Evolutionary conservation across 2,797 vertebrate species (phyloP).

Genomic region (Epinephelus malabaricus): DNA sequence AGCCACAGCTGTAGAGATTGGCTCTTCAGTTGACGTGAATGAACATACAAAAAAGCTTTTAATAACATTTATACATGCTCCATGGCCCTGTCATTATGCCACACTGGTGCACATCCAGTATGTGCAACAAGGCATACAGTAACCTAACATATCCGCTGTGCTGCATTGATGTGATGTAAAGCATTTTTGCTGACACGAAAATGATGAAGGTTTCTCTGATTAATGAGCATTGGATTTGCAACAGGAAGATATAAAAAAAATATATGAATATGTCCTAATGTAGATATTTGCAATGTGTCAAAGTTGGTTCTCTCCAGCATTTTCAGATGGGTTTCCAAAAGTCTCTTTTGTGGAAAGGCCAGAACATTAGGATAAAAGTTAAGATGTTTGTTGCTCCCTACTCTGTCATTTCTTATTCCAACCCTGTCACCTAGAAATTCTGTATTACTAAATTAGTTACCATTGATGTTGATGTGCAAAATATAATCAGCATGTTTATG

Average conservation of each 20-base stretch:
- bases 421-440: not conserved
- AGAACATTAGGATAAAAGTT: not conserved
- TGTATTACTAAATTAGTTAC: not conserved
- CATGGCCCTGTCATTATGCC: not conserved
- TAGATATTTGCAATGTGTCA: not conserved
- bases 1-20: not conserved
- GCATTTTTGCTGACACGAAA: not conserved
- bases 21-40: not conserved
- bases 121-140: not conserved
- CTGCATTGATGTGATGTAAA: not conserved
- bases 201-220: not conserved
- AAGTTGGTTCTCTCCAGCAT: not conserved
- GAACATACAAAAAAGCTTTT: not conserved
- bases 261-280: not conserved
- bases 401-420: not conserved
- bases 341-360: not conserved
- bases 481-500: not conserved
- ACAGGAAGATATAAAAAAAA: not conserved
- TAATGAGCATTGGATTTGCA: not conserved
- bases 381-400: not conserved
- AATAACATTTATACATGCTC: not conserved
- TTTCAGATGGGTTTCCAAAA: not conserved
- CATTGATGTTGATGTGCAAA: not conserved
- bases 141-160: not conserved
- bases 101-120: not conserved